phyloP scores from a whole-genome alignment of 1,140 invertebrate species.

The Idris sp. region DNA sequence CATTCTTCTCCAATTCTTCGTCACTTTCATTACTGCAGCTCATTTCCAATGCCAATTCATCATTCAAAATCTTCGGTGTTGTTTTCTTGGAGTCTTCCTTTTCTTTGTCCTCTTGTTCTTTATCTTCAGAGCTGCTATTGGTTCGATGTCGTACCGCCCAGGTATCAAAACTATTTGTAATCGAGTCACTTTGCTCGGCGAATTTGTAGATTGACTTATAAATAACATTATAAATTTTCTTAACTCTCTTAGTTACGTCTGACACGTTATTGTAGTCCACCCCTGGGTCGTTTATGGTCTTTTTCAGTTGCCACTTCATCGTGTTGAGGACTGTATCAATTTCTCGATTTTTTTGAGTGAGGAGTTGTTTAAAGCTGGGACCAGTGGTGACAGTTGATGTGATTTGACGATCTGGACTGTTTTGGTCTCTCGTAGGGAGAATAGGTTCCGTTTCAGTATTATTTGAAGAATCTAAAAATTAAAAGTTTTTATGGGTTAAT shows the following conservation, averaged over 20 bases:
- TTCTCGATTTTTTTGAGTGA: slow-evolving; percentile 27
- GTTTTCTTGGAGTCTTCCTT: too few relatives aligned
- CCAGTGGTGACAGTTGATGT: background rate
- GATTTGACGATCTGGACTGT: slow-evolving; percentile 3
- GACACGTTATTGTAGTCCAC: slow-evolving; percentile 5
- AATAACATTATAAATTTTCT: slow-evolving; percentile 9
- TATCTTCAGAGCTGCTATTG: background rate
- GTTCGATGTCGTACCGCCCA: background rate
- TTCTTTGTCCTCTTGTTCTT: slow-evolving; percentile 2
- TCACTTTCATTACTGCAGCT: slow-evolving; percentile 70
- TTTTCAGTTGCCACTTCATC: slow-evolving; percentile 58
- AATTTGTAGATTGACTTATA: slow-evolving; percentile 31
- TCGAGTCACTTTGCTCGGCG: slow-evolving; percentile 28
- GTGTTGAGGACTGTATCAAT: slow-evolving; percentile 59
- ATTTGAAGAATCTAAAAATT: too few relatives aligned
- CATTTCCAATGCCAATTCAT: slow-evolving; percentile 71
- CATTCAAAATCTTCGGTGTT: background rate
- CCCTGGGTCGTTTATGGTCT: slow-evolving; percentile 65
- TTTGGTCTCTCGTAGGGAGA: too few relatives aligned
- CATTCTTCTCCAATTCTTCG: slow-evolving; percentile 7
- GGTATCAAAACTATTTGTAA: slow-evolving; percentile 8
- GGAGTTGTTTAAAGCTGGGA: slow-evolving; percentile 8
- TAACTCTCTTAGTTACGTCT: slow-evolving; percentile 17
- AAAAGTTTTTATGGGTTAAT: too few relatives aligned
- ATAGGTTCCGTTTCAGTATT: too few relatives aligned